Percentiles rank a stretch among this genome's conserved stretches.
phyloP scores from a whole-genome alignment of 2,888 invertebrate genomes.

The Morinoia aosen region DNA sequence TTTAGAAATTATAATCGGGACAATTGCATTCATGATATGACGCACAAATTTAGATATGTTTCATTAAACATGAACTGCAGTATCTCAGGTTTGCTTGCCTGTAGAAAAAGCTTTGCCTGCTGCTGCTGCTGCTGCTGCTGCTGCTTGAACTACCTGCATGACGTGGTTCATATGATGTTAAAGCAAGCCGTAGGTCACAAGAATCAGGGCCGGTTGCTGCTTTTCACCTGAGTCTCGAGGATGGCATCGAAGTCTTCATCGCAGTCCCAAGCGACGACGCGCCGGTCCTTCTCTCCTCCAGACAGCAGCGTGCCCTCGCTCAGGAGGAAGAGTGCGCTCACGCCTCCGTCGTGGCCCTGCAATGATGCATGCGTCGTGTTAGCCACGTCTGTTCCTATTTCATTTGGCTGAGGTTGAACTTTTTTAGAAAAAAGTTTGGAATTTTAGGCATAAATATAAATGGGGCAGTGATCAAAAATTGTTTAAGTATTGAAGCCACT shows the following conservation, averaged over 20 bases:
- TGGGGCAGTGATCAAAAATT: too few relatives aligned
- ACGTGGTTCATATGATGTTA: background rate
- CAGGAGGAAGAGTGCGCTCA: conserved; percentile 88
- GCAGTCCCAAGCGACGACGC: conserved; percentile 93
- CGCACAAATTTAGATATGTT: background rate
- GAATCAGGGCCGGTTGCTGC: background rate
- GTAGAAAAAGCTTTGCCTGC: background rate
- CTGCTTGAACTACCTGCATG: background rate
- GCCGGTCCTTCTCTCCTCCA: conserved; percentile 90
- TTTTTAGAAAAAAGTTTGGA: background rate
- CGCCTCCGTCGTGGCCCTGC: conserved; percentile 87
- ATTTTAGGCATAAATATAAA: background rate
- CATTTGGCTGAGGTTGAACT: background rate
- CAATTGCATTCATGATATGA: background rate
- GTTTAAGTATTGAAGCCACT: too few relatives aligned
- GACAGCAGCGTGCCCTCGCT: conserved; percentile 91
- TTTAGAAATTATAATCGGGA: background rate
- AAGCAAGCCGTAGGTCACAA: background rate
- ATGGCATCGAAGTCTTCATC: conserved; percentile 90
- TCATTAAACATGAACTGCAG: background rate
- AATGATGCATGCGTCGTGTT: conserved; percentile 65
- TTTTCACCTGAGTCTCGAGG: conserved; percentile 85
- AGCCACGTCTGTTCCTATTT: background rate
- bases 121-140: background rate
- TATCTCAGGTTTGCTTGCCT: background rate